Base-by-base conservation (phyloP, 2,113 vertebrate species). In the Ceratotherium simum region DNA sequence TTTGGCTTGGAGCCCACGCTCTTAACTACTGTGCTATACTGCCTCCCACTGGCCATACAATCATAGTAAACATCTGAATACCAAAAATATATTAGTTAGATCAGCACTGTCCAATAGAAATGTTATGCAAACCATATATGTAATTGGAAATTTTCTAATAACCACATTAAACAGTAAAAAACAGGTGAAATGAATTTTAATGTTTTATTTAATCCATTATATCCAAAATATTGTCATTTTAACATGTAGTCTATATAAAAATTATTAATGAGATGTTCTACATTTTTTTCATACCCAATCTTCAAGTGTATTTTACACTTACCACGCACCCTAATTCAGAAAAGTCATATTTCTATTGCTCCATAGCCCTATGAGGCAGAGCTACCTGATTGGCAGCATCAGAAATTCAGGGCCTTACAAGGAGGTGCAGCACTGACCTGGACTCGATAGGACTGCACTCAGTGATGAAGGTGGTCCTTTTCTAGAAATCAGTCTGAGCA, bases 21-120 rank as follows among this genome's bases (percentile, higher is more conserved):
- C 56, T 76, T 93, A 95, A 96, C 94, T 94, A 84, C 76, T 98
- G 79, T 92, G 13, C 95, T 88, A 29, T 51, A 98, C 95, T 97
- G 97, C 97, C 98, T 98, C 98, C 97, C 60, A 78, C 98, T 98
- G 98, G 97, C 86, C 56, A 23, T 36, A n/a, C 0, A 20, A 25
- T 46, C n/a, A 80, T 42, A 42, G 62, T 78, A 70, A 80, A 84
- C 39, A 31, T 48, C 65, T 84, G 78, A 83, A 82, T 65, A 0
- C 29, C 8, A 20, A 17, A 80, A 96, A 42, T 33, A 23, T 9
- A 23, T 72, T 78, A 36, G 29, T 72, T 78, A 36, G 5, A 51
- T 64, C 56, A 60, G 18, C 62, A 20, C 29, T 56, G 46, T 58
- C n/a, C n/a, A 36, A 36, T 13, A 27, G 31, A 85, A 76, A 36